Evolutionary conservation across 2,113 vertebrate species (phyloP).

Genomic region (Gasterosteus nipponicus): DNA sequence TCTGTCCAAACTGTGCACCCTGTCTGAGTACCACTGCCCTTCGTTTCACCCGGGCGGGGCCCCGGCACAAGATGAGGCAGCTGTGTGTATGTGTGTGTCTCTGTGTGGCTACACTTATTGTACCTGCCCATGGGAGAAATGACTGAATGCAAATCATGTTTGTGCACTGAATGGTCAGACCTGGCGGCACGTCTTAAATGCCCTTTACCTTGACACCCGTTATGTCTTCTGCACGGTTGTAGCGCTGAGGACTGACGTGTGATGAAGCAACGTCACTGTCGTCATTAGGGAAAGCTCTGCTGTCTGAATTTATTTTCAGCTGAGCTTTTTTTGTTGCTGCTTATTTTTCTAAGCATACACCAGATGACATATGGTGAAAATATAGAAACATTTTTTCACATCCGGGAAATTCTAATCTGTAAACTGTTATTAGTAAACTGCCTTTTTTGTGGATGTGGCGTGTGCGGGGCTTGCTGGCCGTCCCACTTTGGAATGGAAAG

Average conservation of each 20-base stretch:
- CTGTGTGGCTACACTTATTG: slow-evolving; percentile 13
- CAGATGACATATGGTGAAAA: slow-evolving; percentile 13
- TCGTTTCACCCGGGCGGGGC: slow-evolving; percentile 50
- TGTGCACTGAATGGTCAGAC: slow-evolving; percentile 65
- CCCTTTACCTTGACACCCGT: slow-evolving; percentile 78
- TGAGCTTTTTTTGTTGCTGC: slow-evolving; percentile 5
- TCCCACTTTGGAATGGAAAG: slow-evolving; percentile 42
- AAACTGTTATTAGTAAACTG: slow-evolving; percentile 27
- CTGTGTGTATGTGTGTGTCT: slow-evolving; percentile 44
- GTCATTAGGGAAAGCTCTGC: slow-evolving; percentile 6
- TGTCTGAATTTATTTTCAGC: slow-evolving; percentile 8
- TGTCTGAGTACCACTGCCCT: slow-evolving; percentile 22
- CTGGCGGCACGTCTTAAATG: slow-evolving; percentile 78
- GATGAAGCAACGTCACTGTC: slow-evolving; percentile 19
- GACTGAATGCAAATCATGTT: slow-evolving; percentile 65
- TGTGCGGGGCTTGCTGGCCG: background rate
- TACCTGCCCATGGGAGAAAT: slow-evolving; percentile 29
- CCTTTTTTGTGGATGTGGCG: slow-evolving; percentile 3
- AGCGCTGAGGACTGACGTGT: slow-evolving; percentile 20
- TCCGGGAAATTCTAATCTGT: slow-evolving; percentile 12
- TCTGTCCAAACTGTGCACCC: slow-evolving; percentile 24
- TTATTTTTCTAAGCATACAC: slow-evolving; percentile 11
- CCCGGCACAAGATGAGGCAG: slow-evolving; percentile 52
- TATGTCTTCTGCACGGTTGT: slow-evolving; percentile 35
- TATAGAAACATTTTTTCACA: background rate